phyloP scores from a whole-genome alignment of 2,113 vertebrate species.

The Acanthisitta chloris region DNA sequence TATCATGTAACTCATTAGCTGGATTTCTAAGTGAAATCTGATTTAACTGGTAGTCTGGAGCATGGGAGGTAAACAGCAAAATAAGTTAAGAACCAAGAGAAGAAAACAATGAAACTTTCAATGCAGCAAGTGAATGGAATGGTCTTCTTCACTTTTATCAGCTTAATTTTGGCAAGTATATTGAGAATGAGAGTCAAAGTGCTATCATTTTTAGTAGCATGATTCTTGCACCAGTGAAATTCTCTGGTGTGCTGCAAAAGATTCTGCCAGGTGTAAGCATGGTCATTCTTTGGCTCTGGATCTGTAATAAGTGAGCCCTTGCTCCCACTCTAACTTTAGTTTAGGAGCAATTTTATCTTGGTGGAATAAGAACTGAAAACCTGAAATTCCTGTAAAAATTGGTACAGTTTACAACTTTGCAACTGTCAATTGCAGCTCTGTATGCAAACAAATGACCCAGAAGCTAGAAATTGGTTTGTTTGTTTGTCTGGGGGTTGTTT shows the following conservation, averaged over 20 bases:
- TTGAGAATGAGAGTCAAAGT: not conserved
- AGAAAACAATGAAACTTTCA: not conserved
- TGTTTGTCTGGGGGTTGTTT: not conserved
- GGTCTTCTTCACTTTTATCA: not conserved
- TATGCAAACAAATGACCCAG: not conserved
- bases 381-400: not conserved
- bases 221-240: not conserved
- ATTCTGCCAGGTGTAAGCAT: not conserved
- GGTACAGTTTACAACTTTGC: fast-evolving
- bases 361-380: not conserved
- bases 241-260: not conserved
- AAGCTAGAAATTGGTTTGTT: not conserved
- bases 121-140: not conserved
- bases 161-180: not conserved
- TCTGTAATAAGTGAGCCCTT: not conserved
- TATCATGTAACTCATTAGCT: not conserved
- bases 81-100: not conserved
- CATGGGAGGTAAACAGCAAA: not conserved
- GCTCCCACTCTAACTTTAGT: not conserved
- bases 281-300: not conserved
- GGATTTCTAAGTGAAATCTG: not conserved
- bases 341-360: not conserved
- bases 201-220: not conserved
- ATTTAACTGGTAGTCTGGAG: not conserved
- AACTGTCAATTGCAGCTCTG: not conserved